These are phyloP conservation scores for Apostichopus leukothele DNA, from an alignment of 53 echinoderm and acorn worm genomes.

Conservation along the genomic window DNA sequence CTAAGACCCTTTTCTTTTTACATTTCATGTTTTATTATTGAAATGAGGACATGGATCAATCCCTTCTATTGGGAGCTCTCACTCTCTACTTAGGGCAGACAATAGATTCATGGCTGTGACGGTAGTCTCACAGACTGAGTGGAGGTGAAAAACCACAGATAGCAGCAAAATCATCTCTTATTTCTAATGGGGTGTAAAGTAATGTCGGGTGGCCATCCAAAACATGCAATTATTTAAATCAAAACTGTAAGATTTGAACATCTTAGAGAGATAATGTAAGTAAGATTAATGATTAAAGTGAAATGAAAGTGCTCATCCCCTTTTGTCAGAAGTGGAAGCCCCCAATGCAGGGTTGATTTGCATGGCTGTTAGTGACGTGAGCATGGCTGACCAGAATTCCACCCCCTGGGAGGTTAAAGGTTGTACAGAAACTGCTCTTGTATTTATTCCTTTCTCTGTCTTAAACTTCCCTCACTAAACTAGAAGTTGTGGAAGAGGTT, in stretches of 20 bases:
- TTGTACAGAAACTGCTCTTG: slow-evolving; percentile 38
- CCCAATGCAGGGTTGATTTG: slow-evolving; percentile 44
- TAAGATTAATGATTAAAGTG: neutral
- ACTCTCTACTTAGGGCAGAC: slow-evolving; percentile 14
- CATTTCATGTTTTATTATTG: neutral
- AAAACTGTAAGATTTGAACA: neutral
- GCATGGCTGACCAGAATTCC: slow-evolving; percentile 27
- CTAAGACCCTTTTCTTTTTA: neutral
- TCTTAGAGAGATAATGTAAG: neutral
- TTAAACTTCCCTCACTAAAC: slow-evolving; percentile 45
- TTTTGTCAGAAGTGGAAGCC: slow-evolving; percentile 42
- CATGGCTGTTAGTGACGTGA: slow-evolving; percentile 43
- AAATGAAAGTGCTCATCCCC: slow-evolving; percentile 11
- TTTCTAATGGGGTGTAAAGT: neutral
- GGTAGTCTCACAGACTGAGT: slow-evolving; percentile 25
- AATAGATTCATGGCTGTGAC: slow-evolving; percentile 6
- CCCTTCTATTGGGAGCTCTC: neutral
- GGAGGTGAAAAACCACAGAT: slow-evolving; percentile 26
- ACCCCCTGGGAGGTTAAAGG: slow-evolving; percentile 47
- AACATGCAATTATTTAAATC: neutral
- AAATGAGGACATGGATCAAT: slow-evolving; percentile 5
- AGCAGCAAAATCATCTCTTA: neutral
- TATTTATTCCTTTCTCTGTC: slow-evolving; percentile 47
- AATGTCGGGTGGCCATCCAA: neutral
- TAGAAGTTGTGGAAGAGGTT: slow-evolving; percentile 38